These are phyloP conservation scores for Gallirallus australis DNA, from an alignment of 2,797 vertebrate genomes.

Conservation along the genomic window DNA sequence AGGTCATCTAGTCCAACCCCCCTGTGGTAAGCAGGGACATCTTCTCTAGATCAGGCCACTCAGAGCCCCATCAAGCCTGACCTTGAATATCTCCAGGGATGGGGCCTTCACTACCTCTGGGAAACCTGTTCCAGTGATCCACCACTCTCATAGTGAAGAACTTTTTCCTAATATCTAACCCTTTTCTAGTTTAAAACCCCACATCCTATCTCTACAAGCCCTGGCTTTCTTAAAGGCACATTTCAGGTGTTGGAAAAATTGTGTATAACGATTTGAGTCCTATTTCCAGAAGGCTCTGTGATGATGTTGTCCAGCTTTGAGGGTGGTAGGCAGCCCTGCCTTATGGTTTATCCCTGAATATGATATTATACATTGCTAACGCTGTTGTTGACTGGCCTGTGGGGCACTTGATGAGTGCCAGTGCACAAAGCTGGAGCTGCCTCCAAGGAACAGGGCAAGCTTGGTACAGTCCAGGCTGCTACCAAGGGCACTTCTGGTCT, in stretches of 20 bases:
- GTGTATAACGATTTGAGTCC: not conserved
- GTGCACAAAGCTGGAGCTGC: not conserved
- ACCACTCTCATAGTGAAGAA: too few species aligned
- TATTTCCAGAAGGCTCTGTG: not conserved
- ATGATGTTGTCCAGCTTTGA: not conserved
- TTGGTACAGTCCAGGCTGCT: not conserved
- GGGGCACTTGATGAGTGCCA: not conserved
- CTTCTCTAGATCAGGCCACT: too few species aligned
- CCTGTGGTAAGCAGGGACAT: too few species aligned
- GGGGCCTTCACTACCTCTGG: too few species aligned
- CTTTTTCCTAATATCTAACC: too few species aligned
- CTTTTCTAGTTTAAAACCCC: too few species aligned
- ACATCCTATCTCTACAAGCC: too few species aligned
- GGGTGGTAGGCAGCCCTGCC: not conserved
- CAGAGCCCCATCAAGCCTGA: too few species aligned
- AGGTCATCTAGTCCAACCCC: too few species aligned
- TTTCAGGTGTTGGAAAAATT: not conserved
- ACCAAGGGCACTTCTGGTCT: not conserved
- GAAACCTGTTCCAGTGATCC: too few species aligned
- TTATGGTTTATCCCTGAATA: not conserved
- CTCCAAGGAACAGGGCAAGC: not conserved
- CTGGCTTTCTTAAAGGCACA: too few species aligned
- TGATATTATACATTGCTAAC: not conserved
- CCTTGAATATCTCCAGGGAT: too few species aligned
- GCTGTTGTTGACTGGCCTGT: accelerated